These are phyloP conservation scores for Origma solitaria DNA, from an alignment of 2,113 vertebrate genomes.

Conservation along the genomic window DNA sequence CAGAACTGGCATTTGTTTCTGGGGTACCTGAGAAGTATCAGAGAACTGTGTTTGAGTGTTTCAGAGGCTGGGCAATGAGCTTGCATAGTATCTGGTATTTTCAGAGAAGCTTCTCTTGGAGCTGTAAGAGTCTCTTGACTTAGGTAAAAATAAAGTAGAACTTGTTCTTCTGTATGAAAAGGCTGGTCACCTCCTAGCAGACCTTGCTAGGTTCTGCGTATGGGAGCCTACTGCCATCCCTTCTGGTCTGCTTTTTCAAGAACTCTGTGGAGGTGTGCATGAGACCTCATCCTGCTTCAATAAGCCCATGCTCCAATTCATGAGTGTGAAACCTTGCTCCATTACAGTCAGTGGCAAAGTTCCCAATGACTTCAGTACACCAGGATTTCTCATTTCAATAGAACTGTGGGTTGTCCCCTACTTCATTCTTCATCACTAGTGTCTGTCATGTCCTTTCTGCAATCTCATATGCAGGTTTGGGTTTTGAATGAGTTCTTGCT, in stretches of 20 bases:
- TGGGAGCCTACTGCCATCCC: not conserved
- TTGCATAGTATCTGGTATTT: not conserved
- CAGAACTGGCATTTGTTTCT: not conserved
- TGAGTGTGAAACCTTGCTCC: not conserved
- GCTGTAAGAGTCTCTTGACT: not conserved
- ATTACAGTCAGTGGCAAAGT: not conserved
- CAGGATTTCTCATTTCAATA: not conserved
- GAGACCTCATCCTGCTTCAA: not conserved
- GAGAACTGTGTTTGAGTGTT: not conserved
- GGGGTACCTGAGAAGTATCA: not conserved
- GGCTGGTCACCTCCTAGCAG: not conserved
- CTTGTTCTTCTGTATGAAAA: not conserved
- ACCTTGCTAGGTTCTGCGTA: not conserved
- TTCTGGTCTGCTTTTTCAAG: not conserved
- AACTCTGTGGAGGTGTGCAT: not conserved
- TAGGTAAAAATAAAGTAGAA: not conserved
- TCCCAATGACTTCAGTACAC: not conserved
- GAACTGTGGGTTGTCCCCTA: not conserved
- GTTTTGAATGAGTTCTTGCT: not conserved
- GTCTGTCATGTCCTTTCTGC: not conserved
- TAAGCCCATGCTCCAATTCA: rapidly evolving
- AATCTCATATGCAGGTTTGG: not conserved
- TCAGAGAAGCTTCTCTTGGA: not conserved
- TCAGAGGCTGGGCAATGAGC: not conserved
- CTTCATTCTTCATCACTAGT: not conserved